Evolutionary conservation across 2,797 vertebrate species (phyloP), one percentile per base, ranked within the genome.

Genomic region (Falco columbarius): DNA sequence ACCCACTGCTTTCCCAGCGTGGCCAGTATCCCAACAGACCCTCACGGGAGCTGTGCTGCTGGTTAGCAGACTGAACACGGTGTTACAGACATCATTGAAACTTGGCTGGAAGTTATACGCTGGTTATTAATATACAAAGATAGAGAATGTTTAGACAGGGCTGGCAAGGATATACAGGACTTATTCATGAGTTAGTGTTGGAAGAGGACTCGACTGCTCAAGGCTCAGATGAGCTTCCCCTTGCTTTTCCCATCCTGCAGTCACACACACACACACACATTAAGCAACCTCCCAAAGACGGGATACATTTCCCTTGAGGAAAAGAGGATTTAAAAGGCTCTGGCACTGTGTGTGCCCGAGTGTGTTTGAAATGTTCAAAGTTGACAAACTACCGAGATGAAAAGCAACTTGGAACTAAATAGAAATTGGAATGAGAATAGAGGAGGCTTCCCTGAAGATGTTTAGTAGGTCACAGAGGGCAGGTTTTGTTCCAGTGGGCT

Each of bases 401-500:
- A 95, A 96, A 93, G 68, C 65, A 87, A n/a, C 83, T 81, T 87
- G 52, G 81, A 92, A 86, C 32, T 59, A 81, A 83, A 81, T 46
- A 67, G 85, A 83, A 90, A 71, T 77, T 82, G 92, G 81, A 94
- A n/a, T 6, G 13, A 92, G 90, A 96, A 51, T 22, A 96, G 86
- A 92, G 56, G 61, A 89, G 75, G n/a, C 49, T 91, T 95, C 85
- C 72, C 71, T 91, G 34, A 92, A 92, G 79, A 91, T 87, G 68
- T 91, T 89, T 91, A 61, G 82, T 72, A 77, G 81, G 88, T 95
- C 89, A 91, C 32, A n/a, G 34, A 73, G 93, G 90, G 92, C 83
- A 89, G 56, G 61, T 75, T 96, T 89, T 96, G 56, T 86, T 93
- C 94, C 81, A 91, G 55, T 88, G 86, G 75, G 58, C 84, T 92